Percentiles rank a stretch among this genome's conserved stretches.
Conservation (phyloP, 2,888 invertebrate genomes). For the Embidobia sp. region DNA sequence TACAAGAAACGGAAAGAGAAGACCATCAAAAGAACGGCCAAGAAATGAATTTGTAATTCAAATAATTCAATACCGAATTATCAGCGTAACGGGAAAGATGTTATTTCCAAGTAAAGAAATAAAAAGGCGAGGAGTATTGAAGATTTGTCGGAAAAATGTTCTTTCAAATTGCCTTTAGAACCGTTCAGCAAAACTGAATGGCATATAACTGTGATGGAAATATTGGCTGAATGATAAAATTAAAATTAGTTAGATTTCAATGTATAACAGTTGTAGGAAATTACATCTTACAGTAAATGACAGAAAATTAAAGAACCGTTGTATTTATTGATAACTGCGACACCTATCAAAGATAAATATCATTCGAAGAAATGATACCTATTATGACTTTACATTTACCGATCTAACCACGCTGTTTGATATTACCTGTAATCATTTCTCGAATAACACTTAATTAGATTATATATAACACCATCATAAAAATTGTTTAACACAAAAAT, state of each 20-base stretch:
- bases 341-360: neutral
- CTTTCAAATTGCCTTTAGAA: conserved; percentile 11
- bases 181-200: conserved; percentile 20
- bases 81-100: conserved; percentile 20
- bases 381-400: too few relatives aligned
- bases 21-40: neutral
- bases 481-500: too few relatives aligned
- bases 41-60: conserved; percentile 20
- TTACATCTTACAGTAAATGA: conserved; percentile 6
- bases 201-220: conserved; percentile 16
- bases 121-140: too few relatives aligned
- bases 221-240: conserved; percentile 6
- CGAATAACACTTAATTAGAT: too few relatives aligned
- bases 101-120: too few relatives aligned
- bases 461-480: too few relatives aligned
- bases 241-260: conserved; percentile 3
- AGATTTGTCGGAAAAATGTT: conserved; percentile 17
- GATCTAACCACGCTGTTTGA: too few relatives aligned
- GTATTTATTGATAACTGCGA: neutral
- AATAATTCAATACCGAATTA: conserved; percentile 27
- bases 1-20: neutral
- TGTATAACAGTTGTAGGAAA: conserved; percentile 21
- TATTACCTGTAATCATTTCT: too few relatives aligned
- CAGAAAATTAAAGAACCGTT: conserved; percentile 16
- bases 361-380: too few relatives aligned